These are phyloP conservation scores for Perizoma flavofasciatum DNA, from an alignment of 2,888 invertebrate species.

Conservation along the genomic window DNA sequence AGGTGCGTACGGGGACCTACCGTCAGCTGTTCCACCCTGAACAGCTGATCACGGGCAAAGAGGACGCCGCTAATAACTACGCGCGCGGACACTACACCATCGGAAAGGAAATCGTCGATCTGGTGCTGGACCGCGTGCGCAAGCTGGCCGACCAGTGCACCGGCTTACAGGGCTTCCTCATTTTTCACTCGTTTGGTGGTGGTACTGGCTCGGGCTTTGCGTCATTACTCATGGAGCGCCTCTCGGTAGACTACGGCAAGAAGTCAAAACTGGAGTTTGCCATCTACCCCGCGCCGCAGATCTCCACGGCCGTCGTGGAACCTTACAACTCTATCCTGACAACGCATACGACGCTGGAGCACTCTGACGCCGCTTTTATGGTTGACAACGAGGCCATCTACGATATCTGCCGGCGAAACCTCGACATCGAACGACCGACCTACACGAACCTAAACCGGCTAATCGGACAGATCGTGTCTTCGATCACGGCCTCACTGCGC, in stretches of 20 bases:
- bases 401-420: constrained; percentile 95
- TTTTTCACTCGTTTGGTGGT: constrained; percentile 97
- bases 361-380: constrained; percentile 98
- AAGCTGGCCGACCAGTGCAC: constrained; percentile 96
- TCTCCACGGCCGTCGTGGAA: constrained; percentile 95
- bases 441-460: constrained; percentile 98
- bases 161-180: constrained; percentile 94
- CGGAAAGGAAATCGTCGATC: constrained; percentile 96
- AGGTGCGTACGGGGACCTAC: constrained; percentile 97
- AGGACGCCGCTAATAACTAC: constrained; percentile 98
- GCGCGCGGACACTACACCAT: constrained; percentile 98
- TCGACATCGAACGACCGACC: constrained; percentile 97
- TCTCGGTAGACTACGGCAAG: constrained; percentile 97
- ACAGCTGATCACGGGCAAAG: constrained; percentile 97
- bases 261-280: constrained; percentile 97
- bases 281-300: constrained; percentile 97
- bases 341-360: constrained; percentile 97
- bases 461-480: constrained; percentile 97
- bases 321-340: constrained; percentile 98
- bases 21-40: constrained; percentile 98
- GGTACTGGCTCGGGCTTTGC: constrained; percentile 98
- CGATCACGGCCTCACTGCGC: constrained; percentile 95
- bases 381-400: constrained; percentile 95
- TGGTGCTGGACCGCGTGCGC: constrained; percentile 93
- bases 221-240: constrained; percentile 96